Evolutionary conservation across 37 sponge, comb jelly and placozoan species (phyloP).

Genomic region (Dysidea cf. avara): DNA sequence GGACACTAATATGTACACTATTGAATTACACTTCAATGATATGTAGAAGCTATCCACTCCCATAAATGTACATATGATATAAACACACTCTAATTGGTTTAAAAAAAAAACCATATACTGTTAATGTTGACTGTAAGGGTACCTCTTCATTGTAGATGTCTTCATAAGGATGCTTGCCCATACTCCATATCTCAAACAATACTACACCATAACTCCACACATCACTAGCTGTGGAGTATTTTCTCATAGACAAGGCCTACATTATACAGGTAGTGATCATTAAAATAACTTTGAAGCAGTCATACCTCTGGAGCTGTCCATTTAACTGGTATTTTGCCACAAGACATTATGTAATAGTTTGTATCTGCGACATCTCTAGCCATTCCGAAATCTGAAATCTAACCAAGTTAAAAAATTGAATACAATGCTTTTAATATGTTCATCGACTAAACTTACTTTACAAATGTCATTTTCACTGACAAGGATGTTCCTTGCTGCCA

Average conservation of each 20-base stretch:
- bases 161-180: slow-evolving; percentile 21
- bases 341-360: slow-evolving; percentile 41
- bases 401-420: background rate
- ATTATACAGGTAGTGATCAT: background rate
- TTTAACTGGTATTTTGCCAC: slow-evolving; percentile 60
- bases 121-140: background rate
- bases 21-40: too few relatives aligned
- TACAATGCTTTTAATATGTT: background rate
- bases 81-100: too few relatives aligned
- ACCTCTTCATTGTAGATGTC: slow-evolving; percentile 9
- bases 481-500: slow-evolving; percentile 76
- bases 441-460: slow-evolving; percentile 17
- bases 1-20: background rate
- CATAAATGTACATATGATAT: too few relatives aligned
- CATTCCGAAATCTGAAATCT: slow-evolving; percentile 80
- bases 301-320: slow-evolving; percentile 86
- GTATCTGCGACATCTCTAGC: slow-evolving; percentile 46
- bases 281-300: too few relatives aligned
- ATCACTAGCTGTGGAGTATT: slow-evolving; percentile 43
- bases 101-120: background rate
- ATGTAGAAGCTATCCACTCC: too few relatives aligned
- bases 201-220: slow-evolving; percentile 50
- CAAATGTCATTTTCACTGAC: slow-evolving; percentile 25
- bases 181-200: slow-evolving; percentile 49
- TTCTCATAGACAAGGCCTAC: slow-evolving; percentile 19